Evolutionary conservation across 2,888 invertebrate species (phyloP).

Genomic region (Melieria omissa): DNA sequence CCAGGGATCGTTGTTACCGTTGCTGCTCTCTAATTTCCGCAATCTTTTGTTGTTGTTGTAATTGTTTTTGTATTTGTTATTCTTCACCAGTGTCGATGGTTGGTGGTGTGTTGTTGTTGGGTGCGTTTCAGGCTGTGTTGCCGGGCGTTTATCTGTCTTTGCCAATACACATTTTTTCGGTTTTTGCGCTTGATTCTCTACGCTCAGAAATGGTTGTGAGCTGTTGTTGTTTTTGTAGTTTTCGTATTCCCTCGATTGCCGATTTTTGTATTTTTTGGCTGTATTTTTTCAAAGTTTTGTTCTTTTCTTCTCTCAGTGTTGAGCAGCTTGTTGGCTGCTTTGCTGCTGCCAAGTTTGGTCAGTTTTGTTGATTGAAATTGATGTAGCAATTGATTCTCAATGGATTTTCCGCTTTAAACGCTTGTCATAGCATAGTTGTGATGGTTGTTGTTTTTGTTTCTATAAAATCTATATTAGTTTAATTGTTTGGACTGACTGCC

Average conservation of each 20-base stretch:
- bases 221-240: slow-evolving; percentile 22
- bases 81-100: neutral
- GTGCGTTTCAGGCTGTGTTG: slow-evolving; percentile 12
- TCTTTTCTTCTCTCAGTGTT: slow-evolving; percentile 12
- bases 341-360: slow-evolving; percentile 1
- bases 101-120: slow-evolving; percentile 3
- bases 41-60: slow-evolving; percentile 13
- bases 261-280: slow-evolving; percentile 1
- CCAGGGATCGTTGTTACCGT: slow-evolving; percentile 11
- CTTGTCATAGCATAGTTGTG: too few species aligned
- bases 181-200: slow-evolving; percentile 19
- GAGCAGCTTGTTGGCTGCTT: slow-evolving; percentile 5
- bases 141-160: slow-evolving; percentile 1
- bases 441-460: neutral
- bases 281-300: slow-evolving; percentile 11
- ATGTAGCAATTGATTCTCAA: slow-evolving; percentile 49
- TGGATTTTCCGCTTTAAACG: slow-evolving; percentile 35
- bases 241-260: neutral
- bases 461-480: too few species aligned
- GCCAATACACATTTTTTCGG: slow-evolving; percentile 13
- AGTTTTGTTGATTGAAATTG: slow-evolving; percentile 45
- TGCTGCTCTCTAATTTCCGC: slow-evolving; percentile 32
- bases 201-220: neutral
- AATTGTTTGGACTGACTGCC: too few species aligned
- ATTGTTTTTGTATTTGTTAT: slow-evolving; percentile 1